These are phyloP conservation scores for Holothuria glaberrima DNA, from an alignment of 35 echinoderm and acorn worm genomes.

Conservation along the genomic window DNA sequence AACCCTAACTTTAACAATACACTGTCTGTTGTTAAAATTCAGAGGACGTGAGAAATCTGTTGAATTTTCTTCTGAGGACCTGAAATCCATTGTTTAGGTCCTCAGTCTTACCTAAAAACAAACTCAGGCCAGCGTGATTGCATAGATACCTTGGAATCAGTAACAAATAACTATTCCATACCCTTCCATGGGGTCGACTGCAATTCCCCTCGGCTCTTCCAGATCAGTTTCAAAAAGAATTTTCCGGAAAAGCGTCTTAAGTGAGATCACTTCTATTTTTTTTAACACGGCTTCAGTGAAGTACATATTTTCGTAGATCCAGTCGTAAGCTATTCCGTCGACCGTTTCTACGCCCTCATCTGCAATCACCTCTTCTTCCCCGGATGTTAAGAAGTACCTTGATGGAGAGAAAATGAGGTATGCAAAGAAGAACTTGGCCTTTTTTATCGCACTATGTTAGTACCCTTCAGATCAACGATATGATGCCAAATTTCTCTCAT, in stretches of 20 bases:
- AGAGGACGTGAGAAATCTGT: no score
- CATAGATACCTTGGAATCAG: no score
- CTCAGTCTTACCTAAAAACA: no score
- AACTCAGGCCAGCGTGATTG: no score
- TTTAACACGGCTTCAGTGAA: constrained; percentile 5
- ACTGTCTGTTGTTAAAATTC: no score
- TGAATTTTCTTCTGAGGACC: no score
- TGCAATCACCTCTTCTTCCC: constrained; percentile 5
- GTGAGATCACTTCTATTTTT: constrained; percentile 23
- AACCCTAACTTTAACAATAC: no score
- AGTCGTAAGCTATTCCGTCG: constrained; percentile 49
- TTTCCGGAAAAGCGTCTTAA: background rate
- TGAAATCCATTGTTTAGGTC: no score
- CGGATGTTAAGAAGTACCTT: background rate
- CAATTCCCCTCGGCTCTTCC: constrained; percentile 45
- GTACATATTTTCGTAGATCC: constrained; percentile 61
- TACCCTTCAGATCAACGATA: no score
- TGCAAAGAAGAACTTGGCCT: no score
- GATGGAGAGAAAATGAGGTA: background rate
- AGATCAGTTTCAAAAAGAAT: constrained; percentile 26
- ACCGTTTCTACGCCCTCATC: constrained; percentile 10
- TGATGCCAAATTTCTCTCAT: no score
- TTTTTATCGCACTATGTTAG: no score
- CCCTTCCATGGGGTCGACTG: constrained; percentile 38
- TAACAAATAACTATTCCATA: background rate